phyloP scores from a whole-genome alignment of 2,113 vertebrate species.

The Herpetotheres cachinnans region DNA sequence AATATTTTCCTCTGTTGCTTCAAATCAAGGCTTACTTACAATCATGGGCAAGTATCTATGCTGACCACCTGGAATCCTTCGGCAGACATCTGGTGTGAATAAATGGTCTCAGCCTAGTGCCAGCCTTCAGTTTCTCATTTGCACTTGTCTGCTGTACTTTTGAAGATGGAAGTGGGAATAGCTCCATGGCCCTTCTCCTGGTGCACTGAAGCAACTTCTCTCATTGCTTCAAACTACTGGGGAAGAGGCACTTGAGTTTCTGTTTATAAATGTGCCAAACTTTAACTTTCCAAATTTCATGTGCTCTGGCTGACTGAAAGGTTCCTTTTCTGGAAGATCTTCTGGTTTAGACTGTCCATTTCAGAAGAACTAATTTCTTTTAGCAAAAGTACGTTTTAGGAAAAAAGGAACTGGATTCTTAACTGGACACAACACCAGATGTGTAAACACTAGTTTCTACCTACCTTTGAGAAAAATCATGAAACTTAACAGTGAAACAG shows the following conservation, averaged over 20 bases:
- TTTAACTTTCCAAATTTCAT: neutral
- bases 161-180: neutral
- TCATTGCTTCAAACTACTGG: neutral
- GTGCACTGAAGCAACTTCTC: neutral
- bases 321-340: neutral
- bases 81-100: neutral
- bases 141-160: neutral
- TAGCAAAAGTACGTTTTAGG: neutral
- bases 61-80: neutral
- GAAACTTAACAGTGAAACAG: neutral
- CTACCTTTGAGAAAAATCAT: neutral
- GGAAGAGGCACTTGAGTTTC: neutral
- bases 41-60: neutral
- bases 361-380: neutral
- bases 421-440: neutral
- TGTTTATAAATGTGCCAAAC: neutral
- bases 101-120: neutral
- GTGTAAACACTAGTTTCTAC: neutral
- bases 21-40: neutral
- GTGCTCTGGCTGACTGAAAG: neutral
- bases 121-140: neutral
- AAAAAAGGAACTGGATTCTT: neutral
- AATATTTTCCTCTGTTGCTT: neutral
- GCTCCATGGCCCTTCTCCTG: neutral
- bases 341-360: neutral